Evolutionary conservation across 1,140 invertebrate genomes (phyloP).

Genomic region (Drosophila nasuta): DNA sequence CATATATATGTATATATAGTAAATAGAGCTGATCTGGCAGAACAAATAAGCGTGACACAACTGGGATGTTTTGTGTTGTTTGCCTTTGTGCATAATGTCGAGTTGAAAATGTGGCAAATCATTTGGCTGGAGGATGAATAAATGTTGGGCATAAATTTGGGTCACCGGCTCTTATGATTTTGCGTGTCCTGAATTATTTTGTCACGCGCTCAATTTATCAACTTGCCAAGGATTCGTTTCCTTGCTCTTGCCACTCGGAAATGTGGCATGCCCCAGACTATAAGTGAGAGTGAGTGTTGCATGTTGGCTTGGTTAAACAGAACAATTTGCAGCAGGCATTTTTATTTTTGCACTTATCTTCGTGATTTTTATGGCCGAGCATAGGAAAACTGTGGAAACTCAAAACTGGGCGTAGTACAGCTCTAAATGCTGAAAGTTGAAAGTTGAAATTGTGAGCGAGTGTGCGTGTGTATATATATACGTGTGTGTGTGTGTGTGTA

Average conservation of each 20-base stretch:
- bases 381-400: constrained; percentile 6
- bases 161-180: constrained; percentile 30
- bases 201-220: constrained; percentile 35
- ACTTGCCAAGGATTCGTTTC: constrained; percentile 3
- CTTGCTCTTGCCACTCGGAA: constrained; percentile 6
- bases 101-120: not conserved
- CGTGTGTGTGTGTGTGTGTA: constrained; percentile 4
- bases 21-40: too few species aligned
- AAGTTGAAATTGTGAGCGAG: constrained; percentile 15
- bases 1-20: too few species aligned
- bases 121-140: constrained; percentile 2
- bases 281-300: constrained; percentile 10
- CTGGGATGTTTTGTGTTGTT: not conserved
- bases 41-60: too few species aligned
- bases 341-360: constrained; percentile 10
- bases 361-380: constrained; percentile 35
- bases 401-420: not conserved
- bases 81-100: constrained; percentile 3
- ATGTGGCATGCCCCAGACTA: constrained; percentile 9
- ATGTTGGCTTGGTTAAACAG: constrained; percentile 47
- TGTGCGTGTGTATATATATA: too few species aligned
- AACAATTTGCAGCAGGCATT: constrained; percentile 59
- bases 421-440: not conserved
- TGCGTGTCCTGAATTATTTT: constrained; percentile 49
- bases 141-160: constrained; percentile 31